phyloP scores from a whole-genome alignment of 1,140 invertebrate species.

The Neodiprion pinetum region DNA sequence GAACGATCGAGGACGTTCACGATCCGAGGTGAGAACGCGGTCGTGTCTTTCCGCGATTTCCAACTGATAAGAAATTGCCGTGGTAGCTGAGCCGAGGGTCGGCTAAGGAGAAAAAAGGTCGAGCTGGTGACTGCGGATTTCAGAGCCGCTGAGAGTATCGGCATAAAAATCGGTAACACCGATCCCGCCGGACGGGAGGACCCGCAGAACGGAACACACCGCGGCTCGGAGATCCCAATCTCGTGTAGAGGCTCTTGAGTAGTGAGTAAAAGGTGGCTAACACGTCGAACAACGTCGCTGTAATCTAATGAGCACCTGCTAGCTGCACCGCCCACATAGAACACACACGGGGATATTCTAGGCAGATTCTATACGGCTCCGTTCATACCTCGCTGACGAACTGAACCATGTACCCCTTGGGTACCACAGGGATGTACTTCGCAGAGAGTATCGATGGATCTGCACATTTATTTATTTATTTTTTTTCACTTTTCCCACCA shows the following conservation, averaged over 20 bases:
- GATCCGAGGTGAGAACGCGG: neutral
- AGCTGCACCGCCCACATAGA: neutral
- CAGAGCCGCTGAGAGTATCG: neutral
- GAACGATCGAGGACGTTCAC: neutral
- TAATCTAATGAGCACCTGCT: conserved; percentile 54
- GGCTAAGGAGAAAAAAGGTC: neutral
- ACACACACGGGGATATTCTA: neutral
- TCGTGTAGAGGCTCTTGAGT: conserved; percentile 52
- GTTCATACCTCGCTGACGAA: too few relatives aligned
- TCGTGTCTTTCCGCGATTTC: neutral
- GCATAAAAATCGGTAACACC: conserved; percentile 3
- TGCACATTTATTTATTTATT: too few relatives aligned
- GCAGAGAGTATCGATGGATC: too few relatives aligned
- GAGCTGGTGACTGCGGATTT: neutral
- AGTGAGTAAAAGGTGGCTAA: conserved; percentile 59
- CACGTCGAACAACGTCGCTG: conserved; percentile 56
- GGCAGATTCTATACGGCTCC: too few relatives aligned
- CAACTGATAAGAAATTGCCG: neutral
- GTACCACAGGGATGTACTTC: too few relatives aligned
- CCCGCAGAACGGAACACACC: neutral
- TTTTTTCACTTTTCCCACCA: too few relatives aligned
- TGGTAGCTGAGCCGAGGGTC: neutral
- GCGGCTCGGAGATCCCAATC: conserved; percentile 47
- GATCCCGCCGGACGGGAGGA: neutral
- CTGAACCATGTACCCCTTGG: too few relatives aligned